phyloP scores from a whole-genome alignment of 2,797 vertebrate species.

The Smutsia gigantea region DNA sequence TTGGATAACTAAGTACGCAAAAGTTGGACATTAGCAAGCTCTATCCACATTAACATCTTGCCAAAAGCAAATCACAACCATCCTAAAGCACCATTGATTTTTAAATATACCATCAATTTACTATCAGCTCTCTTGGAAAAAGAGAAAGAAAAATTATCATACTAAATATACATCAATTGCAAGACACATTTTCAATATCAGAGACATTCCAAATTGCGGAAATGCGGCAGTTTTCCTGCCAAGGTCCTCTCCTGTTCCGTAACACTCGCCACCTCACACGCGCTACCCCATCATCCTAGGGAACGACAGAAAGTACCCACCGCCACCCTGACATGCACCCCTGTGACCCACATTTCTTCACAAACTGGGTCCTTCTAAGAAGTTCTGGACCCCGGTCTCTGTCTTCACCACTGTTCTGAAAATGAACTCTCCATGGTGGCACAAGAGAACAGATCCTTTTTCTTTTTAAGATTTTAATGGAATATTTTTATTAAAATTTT shows the following conservation, averaged over 20 bases:
- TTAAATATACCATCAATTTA: constrained; percentile 54
- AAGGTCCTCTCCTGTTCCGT: neutral
- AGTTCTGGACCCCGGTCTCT: neutral
- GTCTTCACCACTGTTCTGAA: no score
- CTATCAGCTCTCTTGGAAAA: neutral
- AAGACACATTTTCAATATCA: constrained; percentile 52
- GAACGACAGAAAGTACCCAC: neutral
- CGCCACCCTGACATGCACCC: neutral
- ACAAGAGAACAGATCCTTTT: no score
- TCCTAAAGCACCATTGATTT: constrained; percentile 30
- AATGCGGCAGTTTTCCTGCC: constrained; percentile 18
- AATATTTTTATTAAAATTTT: no score
- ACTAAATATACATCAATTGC: constrained; percentile 60
- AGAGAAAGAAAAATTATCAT: neutral
- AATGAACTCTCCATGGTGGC: neutral
- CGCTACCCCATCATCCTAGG: neutral
- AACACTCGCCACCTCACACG: neutral
- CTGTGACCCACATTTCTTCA: neutral
- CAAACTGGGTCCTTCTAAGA: neutral
- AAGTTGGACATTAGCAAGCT: neutral
- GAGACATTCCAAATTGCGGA: constrained; percentile 39
- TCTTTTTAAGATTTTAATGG: no score
- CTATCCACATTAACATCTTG: constrained; percentile 7
- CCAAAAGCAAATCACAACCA: constrained; percentile 41
- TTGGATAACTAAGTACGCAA: constrained; percentile 49